A percentile compares a stretch with the other conserved stretches of the same genome.
Evolutionary conservation across 2,797 vertebrate species (phyloP).

Genomic region (Parauchenoglanis ngamensis): DNA sequence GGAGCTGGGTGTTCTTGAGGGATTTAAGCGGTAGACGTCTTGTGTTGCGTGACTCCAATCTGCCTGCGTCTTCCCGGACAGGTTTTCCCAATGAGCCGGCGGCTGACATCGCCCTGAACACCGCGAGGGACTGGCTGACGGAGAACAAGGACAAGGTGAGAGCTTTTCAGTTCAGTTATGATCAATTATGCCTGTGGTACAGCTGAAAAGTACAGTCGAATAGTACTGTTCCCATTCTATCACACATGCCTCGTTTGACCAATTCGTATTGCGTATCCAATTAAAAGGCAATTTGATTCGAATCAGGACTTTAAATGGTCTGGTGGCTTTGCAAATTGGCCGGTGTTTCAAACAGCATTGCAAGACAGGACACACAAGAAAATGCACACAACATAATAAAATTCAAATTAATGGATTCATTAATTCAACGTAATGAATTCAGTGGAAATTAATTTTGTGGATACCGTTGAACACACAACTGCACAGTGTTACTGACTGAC

Average conservation of each 20-base stretch:
- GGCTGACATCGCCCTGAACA: conserved; percentile 88
- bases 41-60: conserved; percentile 26
- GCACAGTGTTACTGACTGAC: conserved; percentile 38
- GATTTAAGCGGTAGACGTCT: background rate
- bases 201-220: background rate
- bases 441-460: conserved; percentile 60
- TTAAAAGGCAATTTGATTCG: conserved; percentile 72
- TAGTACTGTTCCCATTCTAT: background rate
- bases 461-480: conserved; percentile 37
- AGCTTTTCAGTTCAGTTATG: background rate
- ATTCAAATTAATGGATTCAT: conserved; percentile 49
- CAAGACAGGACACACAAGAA: conserved; percentile 57
- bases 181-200: background rate
- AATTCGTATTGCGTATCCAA: conserved; percentile 67
- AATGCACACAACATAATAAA: conserved; percentile 59
- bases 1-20: conserved; percentile 31
- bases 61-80: conserved; percentile 58
- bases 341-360: conserved; percentile 53
- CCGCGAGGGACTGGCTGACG: conserved; percentile 87
- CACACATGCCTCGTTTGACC: conserved; percentile 64
- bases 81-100: conserved; percentile 97
- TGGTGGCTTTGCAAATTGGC: conserved; percentile 64
- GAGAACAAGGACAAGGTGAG: conserved; percentile 89
- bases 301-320: conserved; percentile 71
- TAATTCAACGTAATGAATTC: conserved; percentile 42